A percentile compares a stretch with the other conserved stretches of the same genome.
Evolutionary conservation across 2,113 vertebrate species (phyloP).

Genomic region (Beaufortia kweichowensis): DNA sequence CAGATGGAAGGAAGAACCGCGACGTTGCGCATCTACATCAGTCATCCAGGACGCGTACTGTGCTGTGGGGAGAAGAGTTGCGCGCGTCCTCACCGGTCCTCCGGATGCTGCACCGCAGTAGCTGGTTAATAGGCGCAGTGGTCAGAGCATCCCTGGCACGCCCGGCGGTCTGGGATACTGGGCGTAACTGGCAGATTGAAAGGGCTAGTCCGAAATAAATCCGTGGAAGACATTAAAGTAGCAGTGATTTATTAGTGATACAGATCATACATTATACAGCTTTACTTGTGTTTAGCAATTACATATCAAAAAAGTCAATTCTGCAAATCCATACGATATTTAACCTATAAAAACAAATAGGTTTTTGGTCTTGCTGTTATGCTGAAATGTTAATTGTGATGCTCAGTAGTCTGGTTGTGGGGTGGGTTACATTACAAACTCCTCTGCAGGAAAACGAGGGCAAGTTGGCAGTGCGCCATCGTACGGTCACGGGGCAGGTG

Average conservation of each 20-base stretch:
- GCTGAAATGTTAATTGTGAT: not conserved
- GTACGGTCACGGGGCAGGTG: conserved; percentile 40
- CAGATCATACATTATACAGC: not conserved
- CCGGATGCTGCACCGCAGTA: conserved; percentile 53
- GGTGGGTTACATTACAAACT: conserved; percentile 21
- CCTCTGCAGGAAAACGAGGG: conserved; percentile 41
- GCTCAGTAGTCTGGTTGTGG: not conserved
- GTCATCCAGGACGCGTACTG: conserved; percentile 29
- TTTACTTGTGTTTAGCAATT: not conserved
- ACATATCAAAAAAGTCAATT: not conserved
- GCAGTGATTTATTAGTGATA: conserved; percentile 1
- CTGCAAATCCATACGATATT: too few species aligned
- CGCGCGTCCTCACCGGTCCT: conserved; percentile 14
- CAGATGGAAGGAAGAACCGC: conserved; percentile 9
- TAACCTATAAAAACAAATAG: too few species aligned
- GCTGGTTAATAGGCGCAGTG: conserved; percentile 58
- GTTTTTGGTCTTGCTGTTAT: not conserved
- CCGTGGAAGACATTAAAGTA: conserved; percentile 32
- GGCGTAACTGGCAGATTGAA: conserved; percentile 69
- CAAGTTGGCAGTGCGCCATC: conserved; percentile 37
- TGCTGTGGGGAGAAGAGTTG: conserved; percentile 5
- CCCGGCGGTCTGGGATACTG: conserved; percentile 64
- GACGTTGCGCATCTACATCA: conserved; percentile 35
- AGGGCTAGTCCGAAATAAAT: conserved; percentile 44
- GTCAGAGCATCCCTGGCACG: conserved; percentile 62